Base-by-base conservation (phyloP, 2,797 vertebrate genomes). In the Aeoliscus strigatus region DNA sequence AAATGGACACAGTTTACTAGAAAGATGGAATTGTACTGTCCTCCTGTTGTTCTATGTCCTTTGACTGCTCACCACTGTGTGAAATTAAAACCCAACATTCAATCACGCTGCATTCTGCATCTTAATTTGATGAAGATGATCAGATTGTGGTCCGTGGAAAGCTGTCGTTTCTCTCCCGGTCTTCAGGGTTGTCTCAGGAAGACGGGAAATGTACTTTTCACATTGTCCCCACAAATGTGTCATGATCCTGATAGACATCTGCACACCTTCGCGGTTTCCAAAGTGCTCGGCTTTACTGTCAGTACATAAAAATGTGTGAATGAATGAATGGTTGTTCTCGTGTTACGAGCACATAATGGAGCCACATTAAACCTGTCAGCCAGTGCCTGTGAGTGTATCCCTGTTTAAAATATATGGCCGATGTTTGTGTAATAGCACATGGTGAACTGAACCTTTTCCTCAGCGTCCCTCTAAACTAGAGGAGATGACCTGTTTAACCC, bases 41-140 rank as follows among this genome's bases (percentile, higher is more conserved):
- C 24, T 70, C 29, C 43, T 60, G 46, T 59, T 67, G 60, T 64
- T 34, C 27, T 39, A 35, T 64, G 27, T 71, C 53, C 69, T n/a
- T n/a, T 59, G 40, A 58, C 41, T 60, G 48, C 69, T 60, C 60
- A 40, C 70, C 48, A 56, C 51, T 57, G 51, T 52, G 40, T 48
- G 39, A 69, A 64, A 81, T 81, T 83, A 83, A 86, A 83, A 75
- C 39, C 55, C 38, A 27, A 75, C 39, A 44, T 49, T 40, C 31
- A 76, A 47, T 39, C 45, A 46, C 1, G 2, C 53, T 39, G 60
- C 48, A 23, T 65, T 63, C 53, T 35, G 61, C 46, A 30, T 72
- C 29, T 27, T 82, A 46, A 76, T 82, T 73, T 65, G 63, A 24
- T 44, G 16, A 47, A 60, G 40, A 66, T 72, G 49, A 55, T 40